Evolutionary conservation across 2,797 vertebrate species (phyloP).

Genomic region (Amblyopsis hoosieri): DNA sequence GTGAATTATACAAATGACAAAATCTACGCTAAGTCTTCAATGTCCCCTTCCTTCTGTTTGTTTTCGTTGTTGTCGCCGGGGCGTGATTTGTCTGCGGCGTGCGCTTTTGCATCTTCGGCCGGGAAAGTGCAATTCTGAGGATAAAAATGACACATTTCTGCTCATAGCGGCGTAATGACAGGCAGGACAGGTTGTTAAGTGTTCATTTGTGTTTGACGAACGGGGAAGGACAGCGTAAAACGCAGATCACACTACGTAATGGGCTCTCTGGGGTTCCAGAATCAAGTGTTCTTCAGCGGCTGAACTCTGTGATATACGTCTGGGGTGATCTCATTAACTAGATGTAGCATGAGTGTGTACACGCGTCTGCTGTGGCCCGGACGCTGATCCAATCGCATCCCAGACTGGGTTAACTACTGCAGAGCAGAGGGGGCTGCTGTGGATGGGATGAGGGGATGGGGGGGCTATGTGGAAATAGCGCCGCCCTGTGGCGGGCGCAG

Average conservation of each 20-base stretch:
- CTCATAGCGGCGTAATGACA: constrained; percentile 8
- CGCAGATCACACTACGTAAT: not conserved
- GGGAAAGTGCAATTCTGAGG: not conserved
- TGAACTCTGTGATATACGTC: constrained; percentile 3
- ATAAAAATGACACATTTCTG: constrained; percentile 4
- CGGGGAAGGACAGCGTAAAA: not conserved
- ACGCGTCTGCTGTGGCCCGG: constrained; percentile 47
- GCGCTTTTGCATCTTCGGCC: constrained; percentile 18
- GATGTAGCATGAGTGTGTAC: constrained; percentile 14
- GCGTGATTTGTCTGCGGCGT: constrained; percentile 30
- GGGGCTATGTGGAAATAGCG: constrained; percentile 58
- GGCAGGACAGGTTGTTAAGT: constrained; percentile 15
- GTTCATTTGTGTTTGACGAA: constrained; percentile 13
- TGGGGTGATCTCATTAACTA: constrained; percentile 12
- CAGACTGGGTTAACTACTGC: constrained; percentile 4
- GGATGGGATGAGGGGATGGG: constrained; percentile 32
- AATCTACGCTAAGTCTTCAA: constrained; percentile 77
- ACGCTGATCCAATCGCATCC: constrained; percentile 28
- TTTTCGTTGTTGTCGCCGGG: constrained; percentile 42
- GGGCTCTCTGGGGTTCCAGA: constrained; percentile 6
- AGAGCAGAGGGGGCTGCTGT: not conserved
- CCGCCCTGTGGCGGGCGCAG: constrained; percentile 54
- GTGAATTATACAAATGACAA: constrained; percentile 74
- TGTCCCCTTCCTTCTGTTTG: constrained; percentile 64
- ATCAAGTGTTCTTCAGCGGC: constrained; percentile 8